phyloP scores from a whole-genome alignment of 2,888 invertebrate genomes.

The Lobophora halterata region DNA sequence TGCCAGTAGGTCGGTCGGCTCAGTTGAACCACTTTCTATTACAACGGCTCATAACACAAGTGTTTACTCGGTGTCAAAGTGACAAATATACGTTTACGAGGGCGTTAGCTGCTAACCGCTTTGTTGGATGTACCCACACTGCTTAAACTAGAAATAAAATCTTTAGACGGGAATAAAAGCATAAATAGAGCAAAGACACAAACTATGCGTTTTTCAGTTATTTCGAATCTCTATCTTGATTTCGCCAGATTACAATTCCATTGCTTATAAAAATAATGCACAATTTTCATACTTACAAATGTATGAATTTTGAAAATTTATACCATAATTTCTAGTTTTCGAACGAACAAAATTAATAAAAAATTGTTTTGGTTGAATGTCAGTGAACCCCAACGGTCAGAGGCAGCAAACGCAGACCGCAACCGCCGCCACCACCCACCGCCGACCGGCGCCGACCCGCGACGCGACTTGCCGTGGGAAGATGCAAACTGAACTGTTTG shows the following conservation, averaged over 20 bases:
- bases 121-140: not conserved
- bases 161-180: too few relatives aligned
- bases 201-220: too few relatives aligned
- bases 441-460: slow-evolving; percentile 25
- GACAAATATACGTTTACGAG: slow-evolving; percentile 36
- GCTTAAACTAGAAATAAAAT: too few relatives aligned
- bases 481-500: slow-evolving; percentile 37
- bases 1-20: slow-evolving; percentile 32
- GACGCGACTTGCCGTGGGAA: slow-evolving; percentile 40
- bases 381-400: slow-evolving; percentile 30
- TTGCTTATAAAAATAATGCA: too few relatives aligned
- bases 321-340: too few relatives aligned
- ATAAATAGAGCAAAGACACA: too few relatives aligned
- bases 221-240: too few relatives aligned
- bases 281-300: too few relatives aligned
- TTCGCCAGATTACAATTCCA: too few relatives aligned
- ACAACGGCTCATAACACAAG: slow-evolving; percentile 33
- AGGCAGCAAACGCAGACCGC: slow-evolving; percentile 23
- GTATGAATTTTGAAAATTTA: too few relatives aligned
- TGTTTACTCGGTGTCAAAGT: slow-evolving; percentile 38
- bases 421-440: slow-evolving; percentile 40
- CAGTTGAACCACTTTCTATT: slow-evolving; percentile 42
- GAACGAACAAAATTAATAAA: too few relatives aligned
- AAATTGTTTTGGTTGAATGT: slow-evolving; percentile 29
- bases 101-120: slow-evolving; percentile 22